phyloP scores from a whole-genome alignment of 1,140 invertebrate species.

The Cydia pomonella region DNA sequence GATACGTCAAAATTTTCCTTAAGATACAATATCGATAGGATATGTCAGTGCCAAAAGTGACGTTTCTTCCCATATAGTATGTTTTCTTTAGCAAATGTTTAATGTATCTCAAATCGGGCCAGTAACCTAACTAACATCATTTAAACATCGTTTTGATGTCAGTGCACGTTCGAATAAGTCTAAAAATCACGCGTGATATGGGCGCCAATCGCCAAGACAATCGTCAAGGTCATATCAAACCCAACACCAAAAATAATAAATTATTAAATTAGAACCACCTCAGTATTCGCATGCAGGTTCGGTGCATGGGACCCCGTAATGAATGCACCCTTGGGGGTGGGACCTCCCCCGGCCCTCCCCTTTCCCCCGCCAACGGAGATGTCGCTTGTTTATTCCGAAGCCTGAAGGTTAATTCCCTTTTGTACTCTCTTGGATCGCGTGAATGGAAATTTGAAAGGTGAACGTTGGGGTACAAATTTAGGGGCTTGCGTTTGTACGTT shows the following conservation, averaged over 20 bases:
- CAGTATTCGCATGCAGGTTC: constrained; percentile 53
- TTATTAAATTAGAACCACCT: too few species aligned
- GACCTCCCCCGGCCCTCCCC: constrained; percentile 9
- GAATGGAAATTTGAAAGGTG: constrained; percentile 31
- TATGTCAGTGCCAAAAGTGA: too few species aligned
- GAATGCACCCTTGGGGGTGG: constrained; percentile 35
- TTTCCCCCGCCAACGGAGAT: constrained; percentile 36
- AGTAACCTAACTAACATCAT: too few species aligned
- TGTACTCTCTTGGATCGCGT: constrained; percentile 8
- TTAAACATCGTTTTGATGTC: too few species aligned
- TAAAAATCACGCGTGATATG: too few species aligned
- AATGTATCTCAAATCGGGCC: too few species aligned
- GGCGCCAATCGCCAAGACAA: too few species aligned
- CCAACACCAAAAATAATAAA: constrained; percentile 21
- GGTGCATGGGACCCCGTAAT: constrained; percentile 48
- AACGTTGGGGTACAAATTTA: not conserved
- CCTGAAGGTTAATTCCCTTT: constrained; percentile 26
- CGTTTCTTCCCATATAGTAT: too few species aligned
- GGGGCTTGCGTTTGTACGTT: not conserved
- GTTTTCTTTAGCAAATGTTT: too few species aligned
- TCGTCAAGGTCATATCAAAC: constrained; percentile 38
- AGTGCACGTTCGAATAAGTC: too few species aligned
- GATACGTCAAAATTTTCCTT: too few species aligned
- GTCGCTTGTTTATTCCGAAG: constrained; percentile 45
- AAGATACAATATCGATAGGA: too few species aligned